These are phyloP conservation scores for Scopus umbretta DNA, from an alignment of 2,113 vertebrate species.

Conservation along the genomic window DNA sequence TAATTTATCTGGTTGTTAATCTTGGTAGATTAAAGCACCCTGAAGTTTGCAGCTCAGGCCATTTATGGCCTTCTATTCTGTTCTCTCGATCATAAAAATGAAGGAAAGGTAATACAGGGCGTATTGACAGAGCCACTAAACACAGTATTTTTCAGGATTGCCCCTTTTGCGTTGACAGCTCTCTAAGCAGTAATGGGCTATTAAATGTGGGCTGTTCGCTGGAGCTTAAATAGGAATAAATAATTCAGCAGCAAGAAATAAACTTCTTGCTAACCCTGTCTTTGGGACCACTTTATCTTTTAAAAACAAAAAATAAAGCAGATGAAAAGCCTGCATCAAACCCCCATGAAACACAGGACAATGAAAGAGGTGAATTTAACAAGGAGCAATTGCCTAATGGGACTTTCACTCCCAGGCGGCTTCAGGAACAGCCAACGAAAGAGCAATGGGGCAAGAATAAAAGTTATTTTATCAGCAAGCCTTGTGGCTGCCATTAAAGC, in stretches of 20 bases:
- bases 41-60: neutral
- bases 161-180: neutral
- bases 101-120: neutral
- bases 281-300: neutral
- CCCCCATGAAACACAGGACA: neutral
- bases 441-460: neutral
- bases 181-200: neutral
- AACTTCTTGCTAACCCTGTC: neutral
- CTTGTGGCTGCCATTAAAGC: neutral
- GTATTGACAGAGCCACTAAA: neutral
- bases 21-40: neutral
- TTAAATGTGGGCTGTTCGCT: neutral
- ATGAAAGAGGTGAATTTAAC: neutral
- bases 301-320: neutral
- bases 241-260: constrained; percentile 39
- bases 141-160: neutral
- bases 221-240: neutral
- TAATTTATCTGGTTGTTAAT: neutral
- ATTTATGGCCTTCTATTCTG: neutral
- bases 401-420: neutral
- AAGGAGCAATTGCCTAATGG: neutral
- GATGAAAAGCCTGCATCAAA: neutral
- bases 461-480: neutral
- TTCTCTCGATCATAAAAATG: neutral
- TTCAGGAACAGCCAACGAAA: neutral